Percentiles rank a stretch among this genome's conserved stretches.
phyloP scores from a whole-genome alignment of 1,140 invertebrate genomes.

The Kradibia gibbosae region DNA sequence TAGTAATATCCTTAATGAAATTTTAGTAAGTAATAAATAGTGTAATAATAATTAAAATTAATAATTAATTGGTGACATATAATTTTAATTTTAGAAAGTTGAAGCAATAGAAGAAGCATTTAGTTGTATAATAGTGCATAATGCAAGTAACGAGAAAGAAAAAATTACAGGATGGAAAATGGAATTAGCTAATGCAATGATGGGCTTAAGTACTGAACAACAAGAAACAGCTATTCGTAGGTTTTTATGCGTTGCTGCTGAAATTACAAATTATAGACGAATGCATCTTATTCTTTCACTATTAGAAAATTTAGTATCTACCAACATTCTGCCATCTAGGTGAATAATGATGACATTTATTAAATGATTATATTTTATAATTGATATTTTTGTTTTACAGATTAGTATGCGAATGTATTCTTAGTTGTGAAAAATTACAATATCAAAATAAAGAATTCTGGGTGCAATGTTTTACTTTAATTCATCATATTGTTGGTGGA shows the following conservation, averaged over 20 bases:
- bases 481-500: constrained; percentile 87
- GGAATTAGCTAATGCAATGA: constrained; percentile 74
- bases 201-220: constrained; percentile 76
- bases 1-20: constrained; percentile 77
- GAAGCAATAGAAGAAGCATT: constrained; percentile 91
- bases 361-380: background rate
- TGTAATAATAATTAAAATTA: constrained; percentile 14
- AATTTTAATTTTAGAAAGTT: constrained; percentile 76
- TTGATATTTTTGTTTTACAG: constrained; percentile 66
- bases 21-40: constrained; percentile 74
- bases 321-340: constrained; percentile 78
- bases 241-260: constrained; percentile 80
- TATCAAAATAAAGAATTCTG: constrained; percentile 87
- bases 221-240: constrained; percentile 81
- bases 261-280: constrained; percentile 80
- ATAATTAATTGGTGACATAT: constrained; percentile 24
- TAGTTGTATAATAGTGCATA: constrained; percentile 86
- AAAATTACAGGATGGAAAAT: constrained; percentile 79
- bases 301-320: constrained; percentile 81
- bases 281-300: constrained; percentile 82
- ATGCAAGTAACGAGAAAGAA: constrained; percentile 78
- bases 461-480: constrained; percentile 89
- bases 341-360: constrained; percentile 55
- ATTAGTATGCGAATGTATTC: constrained; percentile 87
- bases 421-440: constrained; percentile 84